Base-by-base conservation (phyloP, 2,113 vertebrate genomes). In the Triplophysa tibetana region DNA sequence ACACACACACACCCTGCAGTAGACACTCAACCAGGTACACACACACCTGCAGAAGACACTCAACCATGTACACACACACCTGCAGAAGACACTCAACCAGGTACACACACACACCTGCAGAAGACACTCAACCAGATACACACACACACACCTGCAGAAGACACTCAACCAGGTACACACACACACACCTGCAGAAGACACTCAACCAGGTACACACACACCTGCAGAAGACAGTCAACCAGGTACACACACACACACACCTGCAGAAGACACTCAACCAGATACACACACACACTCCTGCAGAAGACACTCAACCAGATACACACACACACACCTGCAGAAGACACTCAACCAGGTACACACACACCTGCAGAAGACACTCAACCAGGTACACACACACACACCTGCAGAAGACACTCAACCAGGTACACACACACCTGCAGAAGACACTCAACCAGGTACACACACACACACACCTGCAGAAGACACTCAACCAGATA, bases 241-340 rank as follows among this genome's bases (percentile, higher is more conserved):
- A 98, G 95, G 97, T 98, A 83, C 0, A 43, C 54, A 66, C 45
- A 29, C 50, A 52, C 23, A 58, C 17, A 11, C 29, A 61, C 68
- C 6, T 38, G 33, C 6, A 7, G 33, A 38, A 24, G 24, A 24
- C 24, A 24, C 24, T 24, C 2, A 24, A 24, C 24, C 24, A 24
- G 24, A 2, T 24, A 24, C 24, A 24, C 24, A 24, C 24, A 24
- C 24, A 24, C 24, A n/a, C n/a, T n/a, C 80, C 87, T 99, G 33
- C 97, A 99, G 93, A 95, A 95, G 54, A 89, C 93, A 2, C 93
- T 98, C 48, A 98, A 98, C 87, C 96, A 98, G 95, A 96, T 98
- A 83, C 0, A 43, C 54, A 66, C 45, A 29, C 50, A 52, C 23
- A 58, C 17, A 11, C 29, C 6, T 38, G 33, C 6, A 7, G 33